Percentiles rank a stretch among this genome's conserved stretches.
Conservation (phyloP, 2,113 vertebrate genomes). For the Galemys pyrenaicus region DNA sequence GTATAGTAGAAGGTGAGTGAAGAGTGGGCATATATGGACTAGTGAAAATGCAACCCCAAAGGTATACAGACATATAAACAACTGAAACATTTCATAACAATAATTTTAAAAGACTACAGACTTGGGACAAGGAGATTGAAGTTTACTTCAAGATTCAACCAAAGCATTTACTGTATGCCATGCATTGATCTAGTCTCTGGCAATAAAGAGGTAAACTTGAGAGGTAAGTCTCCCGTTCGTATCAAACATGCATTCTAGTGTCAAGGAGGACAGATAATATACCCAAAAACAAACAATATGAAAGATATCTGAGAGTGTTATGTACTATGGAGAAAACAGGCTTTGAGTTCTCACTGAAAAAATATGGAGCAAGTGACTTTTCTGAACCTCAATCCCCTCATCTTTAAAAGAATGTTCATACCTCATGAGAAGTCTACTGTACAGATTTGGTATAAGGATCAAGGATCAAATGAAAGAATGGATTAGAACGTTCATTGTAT, state of each 20-base stretch:
- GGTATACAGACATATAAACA: too few relatives aligned
- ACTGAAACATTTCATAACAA: background rate
- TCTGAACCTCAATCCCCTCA: background rate
- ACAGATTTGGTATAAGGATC: background rate
- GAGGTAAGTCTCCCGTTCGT: background rate
- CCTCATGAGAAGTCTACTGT: background rate
- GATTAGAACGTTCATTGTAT: slow-evolving; percentile 32
- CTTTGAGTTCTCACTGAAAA: slow-evolving; percentile 30
- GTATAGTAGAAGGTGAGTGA: too few relatives aligned
- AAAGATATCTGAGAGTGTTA: background rate
- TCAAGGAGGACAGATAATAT: slow-evolving; percentile 15
- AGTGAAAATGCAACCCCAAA: too few relatives aligned
- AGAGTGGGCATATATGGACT: too few relatives aligned
- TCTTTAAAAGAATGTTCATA: slow-evolving; percentile 33
- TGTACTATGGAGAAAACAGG: background rate
- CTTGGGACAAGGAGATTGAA: background rate
- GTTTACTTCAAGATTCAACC: slow-evolving; percentile 9
- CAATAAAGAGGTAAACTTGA: background rate
- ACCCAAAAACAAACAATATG: background rate
- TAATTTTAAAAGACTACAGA: background rate
- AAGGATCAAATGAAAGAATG: slow-evolving; percentile 30
- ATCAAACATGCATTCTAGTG: background rate
- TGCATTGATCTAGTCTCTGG: background rate
- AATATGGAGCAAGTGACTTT: background rate
- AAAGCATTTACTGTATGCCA: background rate